Base-by-base conservation (phyloP, 1,140 invertebrate genomes). In the Dreissena rostriformis region DNA sequence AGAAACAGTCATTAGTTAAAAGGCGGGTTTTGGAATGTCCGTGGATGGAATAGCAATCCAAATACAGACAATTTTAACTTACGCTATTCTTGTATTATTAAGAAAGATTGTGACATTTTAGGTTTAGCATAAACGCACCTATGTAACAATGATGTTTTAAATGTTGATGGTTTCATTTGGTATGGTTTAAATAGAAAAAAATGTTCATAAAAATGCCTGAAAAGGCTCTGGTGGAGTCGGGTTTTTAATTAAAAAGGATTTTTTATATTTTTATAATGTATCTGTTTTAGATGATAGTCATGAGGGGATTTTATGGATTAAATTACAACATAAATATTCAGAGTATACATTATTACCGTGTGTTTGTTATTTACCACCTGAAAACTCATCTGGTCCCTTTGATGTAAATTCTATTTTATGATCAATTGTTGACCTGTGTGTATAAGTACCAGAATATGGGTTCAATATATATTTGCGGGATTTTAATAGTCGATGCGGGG, bases 271-370 rank as follows among this genome's bases (percentile, higher is more conserved):
- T 5, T 81, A 67, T 66, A 29, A 81, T 77, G 29, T 84, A 5
- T n/a, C 28, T 12, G 51, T 81, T 17, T 6, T 82, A n/a, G 73
- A 84, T 26, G 29, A 74, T 22, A 55, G 24, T 4, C 0, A 52
- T 68, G 82, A 86, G 28, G 86, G 73, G 66, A 86, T 84, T 65
- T 81, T 84, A 66, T 86, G 75, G 76, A 19, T 84, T 19, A 74
- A 80, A 80, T 24, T 84, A 52, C 11, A 6, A 17, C 55, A 73
- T 63, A 84, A 86, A 53, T 28, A 26, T 26, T 7, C 19, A 39
- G n/a, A 66, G 57, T 63, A 65, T 63, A 71, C n/a, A 39, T n/a
- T 86, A 19, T 81, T 73, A 19, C 61, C 71, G 28, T 82, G 81
- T 19, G 71, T 67, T 7, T 86, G 81, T 73, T 86, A 83, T 66